These are phyloP conservation scores for Lerista edwardsae DNA, from an alignment of 2,797 vertebrate species.

Conservation along the genomic window DNA sequence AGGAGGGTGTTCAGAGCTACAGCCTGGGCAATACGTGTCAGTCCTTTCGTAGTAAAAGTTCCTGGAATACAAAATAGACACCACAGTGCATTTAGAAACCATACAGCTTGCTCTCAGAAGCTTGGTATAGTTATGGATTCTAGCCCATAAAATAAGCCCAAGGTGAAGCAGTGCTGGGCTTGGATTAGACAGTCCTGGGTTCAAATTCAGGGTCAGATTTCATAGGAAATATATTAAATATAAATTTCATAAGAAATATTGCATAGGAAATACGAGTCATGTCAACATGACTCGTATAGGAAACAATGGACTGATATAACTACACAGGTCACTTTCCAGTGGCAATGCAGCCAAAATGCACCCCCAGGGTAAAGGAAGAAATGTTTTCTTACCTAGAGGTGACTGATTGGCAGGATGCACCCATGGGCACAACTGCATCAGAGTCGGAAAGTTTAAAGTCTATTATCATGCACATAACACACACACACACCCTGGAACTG, in stretches of 20 bases:
- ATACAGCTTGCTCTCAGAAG: not conserved
- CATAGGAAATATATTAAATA: conserved; percentile 8
- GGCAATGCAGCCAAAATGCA: no score
- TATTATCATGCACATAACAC: no score
- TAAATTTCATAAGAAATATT: conserved; percentile 1
- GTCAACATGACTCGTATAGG: not conserved
- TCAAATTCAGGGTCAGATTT: not conserved
- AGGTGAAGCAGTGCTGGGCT: not conserved
- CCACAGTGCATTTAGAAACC: not conserved
- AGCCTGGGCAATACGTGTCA: not conserved
- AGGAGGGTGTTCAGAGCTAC: not conserved
- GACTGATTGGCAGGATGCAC: no score
- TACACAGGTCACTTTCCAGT: no score
- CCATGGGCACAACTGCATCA: no score
- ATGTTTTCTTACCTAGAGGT: no score
- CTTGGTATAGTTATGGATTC: not conserved
- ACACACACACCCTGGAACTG: not conserved
- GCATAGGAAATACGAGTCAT: not conserved
- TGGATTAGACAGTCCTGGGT: not conserved
- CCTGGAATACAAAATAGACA: not conserved
- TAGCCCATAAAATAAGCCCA: not conserved
- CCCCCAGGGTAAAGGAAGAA: no score
- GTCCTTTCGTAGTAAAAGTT: not conserved
- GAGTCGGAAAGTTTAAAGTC: not conserved
- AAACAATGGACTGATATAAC: not conserved